Evolutionary conservation across 2,888 invertebrate genomes (phyloP), one percentile per base, ranked within the genome.

Genomic region (Geophilus truncorum): DNA sequence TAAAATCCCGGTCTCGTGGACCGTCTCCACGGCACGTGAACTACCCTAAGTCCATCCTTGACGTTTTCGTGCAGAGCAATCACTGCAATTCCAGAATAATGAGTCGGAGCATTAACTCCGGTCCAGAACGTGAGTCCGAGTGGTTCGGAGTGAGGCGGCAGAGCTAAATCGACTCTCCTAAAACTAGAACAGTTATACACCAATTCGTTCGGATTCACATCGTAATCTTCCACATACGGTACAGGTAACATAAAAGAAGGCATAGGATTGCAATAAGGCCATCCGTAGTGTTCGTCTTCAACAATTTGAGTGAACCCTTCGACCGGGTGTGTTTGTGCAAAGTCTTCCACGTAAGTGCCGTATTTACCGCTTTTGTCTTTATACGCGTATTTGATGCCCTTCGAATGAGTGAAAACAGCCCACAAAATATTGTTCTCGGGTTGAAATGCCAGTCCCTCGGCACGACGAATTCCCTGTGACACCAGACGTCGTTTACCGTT

Each of bases 241-340:
- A n/a, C n/a, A n/a, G n/a, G n/a, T n/a, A n/a, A n/a, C n/a, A n/a
- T n/a, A n/a, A n/a, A n/a, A n/a, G n/a, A n/a, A n/a, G n/a, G n/a
- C n/a, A 6, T 25, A 7, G 79, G 28, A 62, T 28, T 25, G 28
- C 79, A 79, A 62, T 10, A 79, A 3, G 79, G 79, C 79, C 79
- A 79, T 9, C 79, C 79, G 18, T 25, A 79, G 21, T 79, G 9
- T 12, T n/a, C 23, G 2, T 62, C 79, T 9, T 79, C 30, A 2
- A n/a, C 21, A 18, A 79, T 21, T 1, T 7, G 79, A 6, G 5
- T 30, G 18, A 79, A 79, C 7, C 10, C 18, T 62, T 79, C 79
- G n/a, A 32, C 15, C 5, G 79, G 79, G 28, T 57, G n/a, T n/a
- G n/a, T 23, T 9, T 79, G 5, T 25, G 6, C 23, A 4, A 62